Evolutionary conservation across 1,140 invertebrate species (phyloP).

Genomic region (Adelges cooleyi): DNA sequence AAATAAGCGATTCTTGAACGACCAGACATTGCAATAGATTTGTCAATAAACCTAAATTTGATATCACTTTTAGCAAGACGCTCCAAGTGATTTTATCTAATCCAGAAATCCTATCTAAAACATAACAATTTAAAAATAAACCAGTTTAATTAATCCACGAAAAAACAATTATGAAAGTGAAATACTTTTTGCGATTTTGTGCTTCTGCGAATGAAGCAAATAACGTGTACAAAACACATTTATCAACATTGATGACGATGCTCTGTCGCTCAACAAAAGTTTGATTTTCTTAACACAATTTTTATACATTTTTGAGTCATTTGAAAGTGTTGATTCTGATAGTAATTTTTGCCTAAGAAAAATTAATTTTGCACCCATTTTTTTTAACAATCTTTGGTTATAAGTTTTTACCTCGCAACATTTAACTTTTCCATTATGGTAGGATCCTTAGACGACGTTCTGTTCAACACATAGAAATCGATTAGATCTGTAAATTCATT

Average conservation of each 20-base stretch:
- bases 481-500: neutral
- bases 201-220: neutral
- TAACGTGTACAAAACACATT: neutral
- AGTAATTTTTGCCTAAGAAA: too few species aligned
- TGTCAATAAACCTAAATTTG: neutral
- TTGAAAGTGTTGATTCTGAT: too few species aligned
- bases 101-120: constrained; percentile 2
- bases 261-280: neutral
- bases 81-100: neutral
- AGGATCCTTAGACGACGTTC: neutral
- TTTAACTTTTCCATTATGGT: neutral
- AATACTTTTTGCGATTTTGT: constrained; percentile 12
- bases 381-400: neutral
- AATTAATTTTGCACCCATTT: neutral
- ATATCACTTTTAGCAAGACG: neutral
- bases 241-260: neutral
- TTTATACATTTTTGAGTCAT: neutral
- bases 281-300: constrained; percentile 10
- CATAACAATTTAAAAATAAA: too few species aligned
- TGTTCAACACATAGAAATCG: neutral
- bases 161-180: too few species aligned
- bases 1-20: neutral
- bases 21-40: constrained; percentile 13
- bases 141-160: neutral
- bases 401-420: neutral